Percentiles rank a stretch among this genome's conserved stretches.
These are phyloP conservation scores for Lasioglossum figueresi DNA, from an alignment of 2,888 invertebrate species.

Conservation along the genomic window DNA sequence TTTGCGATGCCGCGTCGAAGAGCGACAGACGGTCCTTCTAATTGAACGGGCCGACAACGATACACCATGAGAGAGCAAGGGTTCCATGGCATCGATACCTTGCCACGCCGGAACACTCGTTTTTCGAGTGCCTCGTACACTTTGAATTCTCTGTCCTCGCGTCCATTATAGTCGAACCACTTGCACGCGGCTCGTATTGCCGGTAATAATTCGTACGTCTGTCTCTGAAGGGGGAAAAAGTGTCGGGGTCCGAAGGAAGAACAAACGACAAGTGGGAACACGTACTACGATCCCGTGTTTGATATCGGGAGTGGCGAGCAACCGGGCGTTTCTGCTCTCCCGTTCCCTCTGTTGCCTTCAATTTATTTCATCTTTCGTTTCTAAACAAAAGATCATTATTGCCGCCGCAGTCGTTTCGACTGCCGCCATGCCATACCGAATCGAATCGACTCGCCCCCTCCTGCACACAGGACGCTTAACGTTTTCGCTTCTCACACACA, in stretches of 20 bases:
- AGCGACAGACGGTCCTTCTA: constrained; percentile 61
- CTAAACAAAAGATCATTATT: constrained; percentile 55
- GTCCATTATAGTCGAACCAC: constrained; percentile 65
- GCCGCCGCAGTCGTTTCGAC: neutral
- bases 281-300: constrained; percentile 64
- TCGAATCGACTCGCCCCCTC: neutral
- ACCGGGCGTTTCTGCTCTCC: constrained; percentile 24
- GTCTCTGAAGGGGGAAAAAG: constrained; percentile 55
- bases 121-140: constrained; percentile 61
- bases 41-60: constrained; percentile 54
- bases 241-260: constrained; percentile 56
- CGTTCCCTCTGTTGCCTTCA: constrained; percentile 35
- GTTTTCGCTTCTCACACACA: neutral
- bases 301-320: constrained; percentile 49
- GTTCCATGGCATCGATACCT: constrained; percentile 52
- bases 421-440: neutral
- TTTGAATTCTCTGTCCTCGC: constrained; percentile 58
- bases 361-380: constrained; percentile 52
- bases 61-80: constrained; percentile 32
- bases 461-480: neutral
- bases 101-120: constrained; percentile 36
- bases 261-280: constrained; percentile 66
- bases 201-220: constrained; percentile 68
- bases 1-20: constrained; percentile 42
- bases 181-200: constrained; percentile 57